These are phyloP conservation scores for Dolichotis patagonum DNA, from an alignment of 2,113 vertebrate genomes.

Conservation along the genomic window DNA sequence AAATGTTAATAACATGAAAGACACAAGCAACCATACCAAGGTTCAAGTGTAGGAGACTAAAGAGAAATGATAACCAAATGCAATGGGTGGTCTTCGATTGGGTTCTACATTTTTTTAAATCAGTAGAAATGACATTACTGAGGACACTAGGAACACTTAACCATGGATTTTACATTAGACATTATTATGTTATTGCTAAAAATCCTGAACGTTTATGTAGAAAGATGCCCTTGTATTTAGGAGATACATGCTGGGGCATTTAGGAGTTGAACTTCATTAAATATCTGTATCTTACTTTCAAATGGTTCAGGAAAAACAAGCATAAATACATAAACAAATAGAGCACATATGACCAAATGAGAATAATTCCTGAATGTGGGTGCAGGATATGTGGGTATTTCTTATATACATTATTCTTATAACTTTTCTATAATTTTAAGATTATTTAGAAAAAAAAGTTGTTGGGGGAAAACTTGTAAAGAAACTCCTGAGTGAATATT, in stretches of 20 bases:
- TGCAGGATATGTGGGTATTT: neutral
- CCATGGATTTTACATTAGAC: neutral
- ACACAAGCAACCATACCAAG: neutral
- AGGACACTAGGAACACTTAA: neutral
- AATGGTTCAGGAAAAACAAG: neutral
- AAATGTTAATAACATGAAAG: neutral
- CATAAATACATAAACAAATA: neutral
- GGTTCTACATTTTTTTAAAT: neutral
- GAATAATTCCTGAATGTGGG: neutral
- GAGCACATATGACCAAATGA: neutral
- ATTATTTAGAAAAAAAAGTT: neutral
- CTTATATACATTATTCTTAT: neutral
- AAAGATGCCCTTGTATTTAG: neutral
- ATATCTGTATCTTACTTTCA: neutral
- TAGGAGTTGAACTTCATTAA: neutral
- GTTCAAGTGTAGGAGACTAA: neutral
- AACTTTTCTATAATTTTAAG: neutral
- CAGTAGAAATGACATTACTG: neutral
- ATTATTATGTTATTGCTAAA: neutral
- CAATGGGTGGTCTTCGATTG: neutral
- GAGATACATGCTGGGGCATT: neutral
- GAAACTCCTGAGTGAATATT: slow-evolving; percentile 24
- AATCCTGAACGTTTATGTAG: neutral
- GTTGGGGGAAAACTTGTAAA: neutral
- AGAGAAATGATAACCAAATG: neutral